Base-by-base conservation (phyloP, 1,140 invertebrate species). In the Rhizoglyphus robini region DNA sequence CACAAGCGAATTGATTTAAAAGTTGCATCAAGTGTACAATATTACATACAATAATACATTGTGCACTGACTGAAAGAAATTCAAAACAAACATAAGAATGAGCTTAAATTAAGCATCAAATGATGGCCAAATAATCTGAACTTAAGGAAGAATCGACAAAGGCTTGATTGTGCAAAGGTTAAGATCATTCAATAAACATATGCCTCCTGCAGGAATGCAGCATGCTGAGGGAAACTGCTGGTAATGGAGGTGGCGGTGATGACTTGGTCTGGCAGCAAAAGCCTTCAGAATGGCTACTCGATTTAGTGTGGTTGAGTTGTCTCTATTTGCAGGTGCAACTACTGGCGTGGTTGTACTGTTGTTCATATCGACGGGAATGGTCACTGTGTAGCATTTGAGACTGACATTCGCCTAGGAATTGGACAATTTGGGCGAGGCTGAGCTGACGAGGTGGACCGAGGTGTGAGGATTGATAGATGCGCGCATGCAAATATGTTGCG, bases 241-340 rank as follows among this genome's bases (percentile, higher is more conserved):
- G 58, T 2, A 18, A 11, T 27, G 1, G 3, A 34, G 15, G 4
- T 13, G 15, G 27, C 1, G 58, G 23, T 29, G 29, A 20, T 11
- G 29, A 20, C 38, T 29, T 38, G 1, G 58, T 34, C 8, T 41
- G 15, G 58, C 15, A 27, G 58, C 58, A 46, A 60, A 60, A 23
- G 58, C 58, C 27, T 60, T 60, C 3, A 60, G 15, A 60, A 60
- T 60, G 15, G 58, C 58, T 13, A 60, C 27, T 23, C 58, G 58
- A 46, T 60, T 32, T 27, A 60, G 29, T 46, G 27, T 13, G 11
- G 29, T 32, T 58, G 54, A 27, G 36, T n/a, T 13, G n/a, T 13
- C 27, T 3, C 3, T 32, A n/a, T 46, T 46, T 3, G 18, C 13
- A 27, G 29, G 15, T 60, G 58, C 2, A 34, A 27, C 36, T 11